Conservation (phyloP, 2,888 invertebrate genomes). For the Embidobia sp. region DNA sequence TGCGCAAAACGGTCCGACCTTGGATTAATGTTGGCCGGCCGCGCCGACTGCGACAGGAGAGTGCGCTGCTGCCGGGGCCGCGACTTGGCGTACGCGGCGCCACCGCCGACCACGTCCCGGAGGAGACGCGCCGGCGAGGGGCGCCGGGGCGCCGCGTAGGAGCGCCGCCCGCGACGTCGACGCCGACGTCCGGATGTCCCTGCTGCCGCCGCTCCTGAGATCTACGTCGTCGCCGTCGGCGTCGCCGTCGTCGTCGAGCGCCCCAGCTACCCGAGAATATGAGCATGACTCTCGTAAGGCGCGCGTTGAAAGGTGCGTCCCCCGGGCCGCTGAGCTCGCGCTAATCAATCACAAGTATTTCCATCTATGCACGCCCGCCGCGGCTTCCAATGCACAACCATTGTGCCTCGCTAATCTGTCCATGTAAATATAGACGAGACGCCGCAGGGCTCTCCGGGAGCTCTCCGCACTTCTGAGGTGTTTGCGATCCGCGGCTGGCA, state of each 20-base stretch:
- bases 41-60: conserved; percentile 42
- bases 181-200: conserved; percentile 57
- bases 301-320: conserved; percentile 78
- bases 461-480: no score
- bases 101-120: conserved; percentile 36
- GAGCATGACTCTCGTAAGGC: conserved; percentile 81
- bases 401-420: no score
- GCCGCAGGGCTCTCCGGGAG: no score
- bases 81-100: conserved; percentile 41
- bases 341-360: background rate
- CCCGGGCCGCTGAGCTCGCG: no score
- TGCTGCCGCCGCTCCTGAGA: conserved; percentile 26
- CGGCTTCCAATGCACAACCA: no score
- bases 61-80: conserved; percentile 51
- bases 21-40: conserved; percentile 56
- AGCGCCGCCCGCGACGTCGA: conserved; percentile 57
- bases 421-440: no score
- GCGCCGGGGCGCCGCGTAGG: conserved; percentile 37
- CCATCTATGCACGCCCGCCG: no score
- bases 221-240: conserved; percentile 55
- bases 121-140: conserved; percentile 12
- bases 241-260: conserved; percentile 47
- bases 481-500: no score
- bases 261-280: conserved; percentile 74
- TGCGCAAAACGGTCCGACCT: conserved; percentile 42